Base-by-base conservation (phyloP, 2,888 invertebrate genomes). In the Rhorus exstirpatorius region DNA sequence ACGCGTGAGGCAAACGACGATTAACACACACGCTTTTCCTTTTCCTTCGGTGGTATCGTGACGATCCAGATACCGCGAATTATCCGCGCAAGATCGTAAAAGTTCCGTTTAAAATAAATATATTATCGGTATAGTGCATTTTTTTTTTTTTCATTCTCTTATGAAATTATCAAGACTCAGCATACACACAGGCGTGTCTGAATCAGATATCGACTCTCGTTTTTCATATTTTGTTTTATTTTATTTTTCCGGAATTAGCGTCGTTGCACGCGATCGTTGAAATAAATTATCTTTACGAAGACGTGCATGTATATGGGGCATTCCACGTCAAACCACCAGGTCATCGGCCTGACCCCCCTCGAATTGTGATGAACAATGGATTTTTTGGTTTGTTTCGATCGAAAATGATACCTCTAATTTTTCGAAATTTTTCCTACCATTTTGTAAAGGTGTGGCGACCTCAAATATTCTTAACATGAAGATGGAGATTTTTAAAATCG, bases 21-120 rank as follows among this genome's bases (percentile, higher is more conserved):
- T 80, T 70, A 80, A 65, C 70, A 44, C 41, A 35, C 55, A 31
- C 71, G 31, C 31, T 71, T 60, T 17, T 19, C 67, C 60, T 41
- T 55, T 55, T 44, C 58, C 46, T 10, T 14, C 31, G 26, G 4
- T 26, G 3, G 44, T 24, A n/a, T 49, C 67, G 53, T 60, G 44
- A 41, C 31, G 65, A 81, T 60, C 35, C 17, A 49, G 65, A 71
- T 53, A 76, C 14, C 19, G 24, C 17, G 67, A 70, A 35, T 75
- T 70, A 76, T 49, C 24, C 55, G n/a, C n/a, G 31, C 49, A 46
- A 67, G 24, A 77, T 49, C 71, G 19, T 10, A 31, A 76, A 51
- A 7, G 8, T 14, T 38, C 38, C 41, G 41, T 65, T 71, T 63
- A 63, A 14, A 46, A 51, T 1, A 19, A 60, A 70, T 51, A 10